These are phyloP conservation scores for Apteryx mantelli DNA, from an alignment of 2,113 vertebrate species.

Conservation along the genomic window DNA sequence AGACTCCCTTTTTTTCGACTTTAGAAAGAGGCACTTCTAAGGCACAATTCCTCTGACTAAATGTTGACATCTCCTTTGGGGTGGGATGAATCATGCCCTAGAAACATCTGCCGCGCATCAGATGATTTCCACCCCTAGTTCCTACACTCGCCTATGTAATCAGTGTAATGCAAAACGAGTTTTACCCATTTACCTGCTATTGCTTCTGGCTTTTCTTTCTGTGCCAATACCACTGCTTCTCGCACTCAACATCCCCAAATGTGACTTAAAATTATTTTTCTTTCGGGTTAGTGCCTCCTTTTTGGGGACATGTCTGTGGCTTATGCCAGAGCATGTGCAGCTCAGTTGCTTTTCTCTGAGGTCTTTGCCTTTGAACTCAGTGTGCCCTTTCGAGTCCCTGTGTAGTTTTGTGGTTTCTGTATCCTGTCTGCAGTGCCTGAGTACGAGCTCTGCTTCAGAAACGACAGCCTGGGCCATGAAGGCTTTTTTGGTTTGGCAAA, in stretches of 20 bases:
- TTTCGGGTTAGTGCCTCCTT: background rate
- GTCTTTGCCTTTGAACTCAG: background rate
- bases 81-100: background rate
- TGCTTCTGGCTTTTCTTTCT: background rate
- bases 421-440: background rate
- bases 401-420: background rate
- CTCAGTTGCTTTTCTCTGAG: background rate
- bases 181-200: background rate
- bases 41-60: background rate
- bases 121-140: background rate
- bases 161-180: background rate
- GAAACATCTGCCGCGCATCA: background rate
- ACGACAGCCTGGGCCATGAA: background rate
- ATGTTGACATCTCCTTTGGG: background rate
- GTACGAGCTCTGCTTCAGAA: background rate
- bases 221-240: background rate
- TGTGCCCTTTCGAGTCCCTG: background rate
- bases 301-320: background rate
- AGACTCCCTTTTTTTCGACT: background rate
- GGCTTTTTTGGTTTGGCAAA: background rate
- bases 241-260: accelerated
- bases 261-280: background rate
- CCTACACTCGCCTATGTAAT: background rate
- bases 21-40: background rate
- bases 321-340: background rate